Conservation (phyloP, 53 echinoderm and acorn worm genomes). For the Holothuria leucospilota region DNA sequence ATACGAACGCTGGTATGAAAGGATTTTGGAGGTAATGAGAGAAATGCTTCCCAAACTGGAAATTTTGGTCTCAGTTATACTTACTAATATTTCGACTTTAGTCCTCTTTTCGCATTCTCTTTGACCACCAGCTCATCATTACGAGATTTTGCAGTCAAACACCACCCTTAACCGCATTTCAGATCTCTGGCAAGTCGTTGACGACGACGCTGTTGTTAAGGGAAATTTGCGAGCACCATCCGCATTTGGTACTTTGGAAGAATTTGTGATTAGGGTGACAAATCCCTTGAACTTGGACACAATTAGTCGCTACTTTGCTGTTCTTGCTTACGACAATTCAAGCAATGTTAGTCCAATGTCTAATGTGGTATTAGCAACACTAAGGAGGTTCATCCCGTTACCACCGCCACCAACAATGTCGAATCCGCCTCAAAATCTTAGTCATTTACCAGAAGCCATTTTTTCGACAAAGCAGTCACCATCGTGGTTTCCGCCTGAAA, state of each 20-base stretch:
- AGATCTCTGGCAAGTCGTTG: background rate
- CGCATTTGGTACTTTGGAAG: background rate
- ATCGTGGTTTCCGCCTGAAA: too few species aligned
- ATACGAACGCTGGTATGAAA: too few species aligned
- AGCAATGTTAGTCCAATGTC: background rate
- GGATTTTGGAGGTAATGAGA: too few species aligned
- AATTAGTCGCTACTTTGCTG: background rate
- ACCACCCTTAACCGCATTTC: background rate
- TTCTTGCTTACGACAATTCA: background rate
- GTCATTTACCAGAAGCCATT: too few species aligned
- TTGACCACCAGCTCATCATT: background rate
- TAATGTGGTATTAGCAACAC: background rate
- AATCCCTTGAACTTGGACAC: background rate
- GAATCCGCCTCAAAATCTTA: too few species aligned
- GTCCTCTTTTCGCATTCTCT: too few species aligned
- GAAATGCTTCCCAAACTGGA: too few species aligned
- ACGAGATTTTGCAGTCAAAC: background rate
- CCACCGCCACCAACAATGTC: background rate
- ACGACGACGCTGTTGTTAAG: background rate
- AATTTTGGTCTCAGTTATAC: too few species aligned
- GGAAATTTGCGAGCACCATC: background rate
- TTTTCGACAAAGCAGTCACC: too few species aligned
- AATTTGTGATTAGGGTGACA: background rate
- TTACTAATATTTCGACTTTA: too few species aligned
- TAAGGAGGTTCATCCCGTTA: background rate